These are phyloP conservation scores for Carapus acus DNA, from an alignment of 2,797 vertebrate species.

Conservation along the genomic window DNA sequence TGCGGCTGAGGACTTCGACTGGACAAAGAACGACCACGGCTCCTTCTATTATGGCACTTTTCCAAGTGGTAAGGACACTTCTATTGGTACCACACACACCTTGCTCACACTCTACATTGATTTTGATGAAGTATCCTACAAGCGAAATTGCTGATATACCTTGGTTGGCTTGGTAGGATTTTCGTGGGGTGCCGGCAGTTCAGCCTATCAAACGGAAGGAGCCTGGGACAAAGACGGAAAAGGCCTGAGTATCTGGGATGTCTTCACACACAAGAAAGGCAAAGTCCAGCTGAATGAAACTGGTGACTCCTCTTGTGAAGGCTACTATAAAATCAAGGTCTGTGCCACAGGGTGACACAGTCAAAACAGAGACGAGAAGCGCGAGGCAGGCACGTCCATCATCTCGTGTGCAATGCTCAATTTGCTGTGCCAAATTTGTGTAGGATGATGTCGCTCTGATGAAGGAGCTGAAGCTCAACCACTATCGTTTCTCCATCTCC, in stretches of 20 bases:
- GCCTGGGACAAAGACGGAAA: slow-evolving; percentile 94
- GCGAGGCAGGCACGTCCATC: background rate
- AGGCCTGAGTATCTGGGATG: slow-evolving; percentile 92
- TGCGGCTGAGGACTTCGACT: slow-evolving; percentile 75
- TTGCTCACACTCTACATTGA: slow-evolving; percentile 2
- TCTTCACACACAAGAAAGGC: slow-evolving; percentile 82
- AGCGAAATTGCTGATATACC: background rate
- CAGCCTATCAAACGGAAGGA: slow-evolving; percentile 94
- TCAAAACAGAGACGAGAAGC: background rate
- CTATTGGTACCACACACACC: background rate
- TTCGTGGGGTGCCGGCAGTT: slow-evolving; percentile 90
- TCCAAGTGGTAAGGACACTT: slow-evolving; percentile 76
- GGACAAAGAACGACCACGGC: slow-evolving; percentile 80
- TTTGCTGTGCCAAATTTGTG: slow-evolving; percentile 12
- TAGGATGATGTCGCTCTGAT: slow-evolving; percentile 86
- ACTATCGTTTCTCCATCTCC: slow-evolving; percentile 89
- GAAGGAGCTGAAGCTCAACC: slow-evolving; percentile 82
- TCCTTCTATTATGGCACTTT: slow-evolving; percentile 95
- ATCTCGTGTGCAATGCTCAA: background rate
- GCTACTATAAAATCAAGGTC: slow-evolving; percentile 89
- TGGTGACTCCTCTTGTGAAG: slow-evolving; percentile 82
- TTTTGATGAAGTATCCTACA: too few species aligned
- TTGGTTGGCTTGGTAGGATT: slow-evolving; percentile 71
- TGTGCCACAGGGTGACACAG: slow-evolving; percentile 1
- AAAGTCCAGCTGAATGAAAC: slow-evolving; percentile 78